These are phyloP conservation scores for Amphiduros pacificus DNA, from an alignment of 2,888 invertebrate species.

Conservation along the genomic window DNA sequence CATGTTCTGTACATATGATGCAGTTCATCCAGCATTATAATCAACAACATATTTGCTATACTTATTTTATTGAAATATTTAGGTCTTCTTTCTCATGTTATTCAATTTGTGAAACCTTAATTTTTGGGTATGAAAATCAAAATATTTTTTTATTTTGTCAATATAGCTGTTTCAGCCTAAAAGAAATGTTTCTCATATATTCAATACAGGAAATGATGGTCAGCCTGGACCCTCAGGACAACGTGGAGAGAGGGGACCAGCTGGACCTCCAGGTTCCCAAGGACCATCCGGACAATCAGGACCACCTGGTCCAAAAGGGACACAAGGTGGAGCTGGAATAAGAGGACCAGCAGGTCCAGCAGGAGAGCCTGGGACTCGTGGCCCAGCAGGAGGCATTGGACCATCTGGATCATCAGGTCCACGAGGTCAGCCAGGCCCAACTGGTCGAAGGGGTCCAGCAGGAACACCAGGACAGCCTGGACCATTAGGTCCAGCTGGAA, in stretches of 20 bases:
- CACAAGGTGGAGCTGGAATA: constrained; percentile 13
- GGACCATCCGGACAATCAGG: constrained; percentile 22
- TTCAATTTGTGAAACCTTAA: no score
- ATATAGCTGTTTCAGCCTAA: no score
- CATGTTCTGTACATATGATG: no score
- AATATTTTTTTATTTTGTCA: no score
- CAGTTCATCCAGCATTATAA: no score
- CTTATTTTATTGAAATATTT: no score
- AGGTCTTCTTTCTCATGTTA: no score
- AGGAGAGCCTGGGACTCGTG: constrained; percentile 2
- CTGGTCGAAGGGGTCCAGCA: constrained; percentile 8
- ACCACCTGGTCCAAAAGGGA: constrained; percentile 16
- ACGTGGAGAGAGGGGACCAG: constrained; percentile 16
- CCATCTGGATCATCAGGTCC: constrained; percentile 1
- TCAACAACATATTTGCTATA: no score
- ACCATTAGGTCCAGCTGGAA: constrained; percentile 14
- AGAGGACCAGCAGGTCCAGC: constrained; percentile 17
- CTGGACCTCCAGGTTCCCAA: constrained; percentile 16
- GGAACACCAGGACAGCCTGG: constrained; percentile 47
- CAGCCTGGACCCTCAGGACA: constrained; percentile 15
- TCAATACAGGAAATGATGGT: constrained; percentile 18
- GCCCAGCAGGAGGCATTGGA: not conserved
- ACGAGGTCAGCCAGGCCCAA: constrained; percentile 9
- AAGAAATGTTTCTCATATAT: no score
- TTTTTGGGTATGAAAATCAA: no score